Conservation (phyloP, 2,113 vertebrate genomes). For the Takifugu bimaculatus region DNA sequence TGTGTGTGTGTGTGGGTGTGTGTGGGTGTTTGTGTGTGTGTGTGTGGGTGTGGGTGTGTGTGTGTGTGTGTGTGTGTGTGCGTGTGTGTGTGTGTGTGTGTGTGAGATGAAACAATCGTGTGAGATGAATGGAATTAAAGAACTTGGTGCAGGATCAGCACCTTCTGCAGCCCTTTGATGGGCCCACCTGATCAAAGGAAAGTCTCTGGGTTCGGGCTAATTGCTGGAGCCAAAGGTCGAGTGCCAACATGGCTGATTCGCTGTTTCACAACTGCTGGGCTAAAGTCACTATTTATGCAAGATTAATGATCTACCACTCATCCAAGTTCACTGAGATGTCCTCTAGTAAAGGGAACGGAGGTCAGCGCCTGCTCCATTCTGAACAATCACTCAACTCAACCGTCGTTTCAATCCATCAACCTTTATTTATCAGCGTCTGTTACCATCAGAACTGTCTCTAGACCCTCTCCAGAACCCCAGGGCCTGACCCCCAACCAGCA, state of each 20-base stretch:
- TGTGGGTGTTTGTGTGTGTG: too few relatives aligned
- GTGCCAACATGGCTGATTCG: conserved; percentile 47
- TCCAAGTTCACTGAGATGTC: conserved; percentile 35
- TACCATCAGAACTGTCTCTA: too few relatives aligned
- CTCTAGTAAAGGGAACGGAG: conserved; percentile 32
- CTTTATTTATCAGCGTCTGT: background rate
- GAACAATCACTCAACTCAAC: background rate
- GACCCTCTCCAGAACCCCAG: too few relatives aligned
- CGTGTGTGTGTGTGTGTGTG: too few relatives aligned
- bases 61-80: too few relatives aligned
- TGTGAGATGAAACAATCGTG: too few relatives aligned
- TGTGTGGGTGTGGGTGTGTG: too few relatives aligned
- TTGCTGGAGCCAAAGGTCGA: conserved; percentile 51
- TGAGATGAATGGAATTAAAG: too few relatives aligned
- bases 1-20: too few relatives aligned
- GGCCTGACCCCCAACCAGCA: too few relatives aligned
- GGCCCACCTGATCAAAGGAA: background rate
- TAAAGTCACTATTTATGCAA: conserved; percentile 74
- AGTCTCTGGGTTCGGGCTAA: conserved; percentile 31
- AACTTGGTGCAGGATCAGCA: too few relatives aligned
- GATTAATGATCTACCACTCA: conserved; percentile 69
- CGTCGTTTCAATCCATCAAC: background rate
- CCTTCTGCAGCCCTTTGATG: too few relatives aligned
- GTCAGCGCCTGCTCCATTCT: conserved; percentile 11
- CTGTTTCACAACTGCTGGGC: conserved; percentile 59